phyloP scores from a whole-genome alignment of 1,140 invertebrate species.

The Leptinotarsa undecemlineata region DNA sequence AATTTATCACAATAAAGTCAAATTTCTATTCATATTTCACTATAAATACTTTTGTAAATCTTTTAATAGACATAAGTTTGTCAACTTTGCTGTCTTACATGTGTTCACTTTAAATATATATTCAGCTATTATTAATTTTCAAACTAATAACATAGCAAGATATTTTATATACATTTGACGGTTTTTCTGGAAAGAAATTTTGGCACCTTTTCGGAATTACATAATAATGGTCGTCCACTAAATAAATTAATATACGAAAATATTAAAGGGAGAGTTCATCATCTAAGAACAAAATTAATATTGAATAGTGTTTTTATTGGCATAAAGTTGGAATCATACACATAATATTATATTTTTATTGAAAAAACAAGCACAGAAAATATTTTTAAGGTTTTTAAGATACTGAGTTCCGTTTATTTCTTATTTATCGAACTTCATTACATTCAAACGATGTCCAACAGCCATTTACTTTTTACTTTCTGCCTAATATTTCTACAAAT shows the following conservation, averaged over 20 bases:
- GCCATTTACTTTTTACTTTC: too few relatives aligned
- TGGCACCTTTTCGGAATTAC: constrained; percentile 19
- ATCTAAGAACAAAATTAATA: too few relatives aligned
- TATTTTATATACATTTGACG: neutral
- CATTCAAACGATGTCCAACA: too few relatives aligned
- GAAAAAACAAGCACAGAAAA: neutral
- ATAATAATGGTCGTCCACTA: constrained; percentile 12
- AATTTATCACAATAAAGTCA: too few relatives aligned
- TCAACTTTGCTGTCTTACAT: neutral
- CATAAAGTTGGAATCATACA: neutral
- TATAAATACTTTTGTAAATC: too few relatives aligned
- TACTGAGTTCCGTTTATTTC: neutral
- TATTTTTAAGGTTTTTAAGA: neutral
- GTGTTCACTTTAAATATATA: constrained; percentile 6
- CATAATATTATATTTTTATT: neutral
- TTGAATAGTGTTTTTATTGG: too few relatives aligned
- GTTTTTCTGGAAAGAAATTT: neutral
- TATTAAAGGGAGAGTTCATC: too few relatives aligned
- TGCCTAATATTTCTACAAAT: too few relatives aligned
- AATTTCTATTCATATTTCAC: too few relatives aligned
- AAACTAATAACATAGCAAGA: neutral
- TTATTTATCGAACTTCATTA: too few relatives aligned
- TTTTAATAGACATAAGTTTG: too few relatives aligned
- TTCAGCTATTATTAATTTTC: constrained; percentile 13
- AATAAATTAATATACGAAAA: neutral